Base-by-base conservation (phyloP, 2,113 vertebrate species). In the Bothrops jararaca region DNA sequence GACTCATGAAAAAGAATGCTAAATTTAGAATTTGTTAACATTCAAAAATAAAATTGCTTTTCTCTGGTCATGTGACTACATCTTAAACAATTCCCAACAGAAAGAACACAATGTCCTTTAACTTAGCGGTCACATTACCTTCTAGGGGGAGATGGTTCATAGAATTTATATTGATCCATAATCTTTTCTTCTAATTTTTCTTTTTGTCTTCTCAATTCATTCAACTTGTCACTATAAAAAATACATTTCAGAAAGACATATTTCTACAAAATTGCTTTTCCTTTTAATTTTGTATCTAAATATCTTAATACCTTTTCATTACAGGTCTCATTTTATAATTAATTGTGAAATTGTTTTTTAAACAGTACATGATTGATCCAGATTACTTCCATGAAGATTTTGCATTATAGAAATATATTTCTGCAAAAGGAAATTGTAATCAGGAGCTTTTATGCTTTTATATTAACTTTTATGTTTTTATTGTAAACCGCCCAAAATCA, bases 121-220 rank as follows among this genome's bases (percentile, higher is more conserved):
- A 8, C 88, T 85, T 22, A 86, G 23, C 34, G 26, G 1, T 34
- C 53, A 86, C 64, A 91, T 94, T 98, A 99, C 99, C 99, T 99
- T 97, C 99, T 98, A 85, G 99, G 99, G 52, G 99, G 99, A 86
- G 99, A 99, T 48, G 99, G 99, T 86, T 99, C 99, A 74, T 99
- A 99, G 96, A 99, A 99, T 94, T 99, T 99, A 95, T 99, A 99
- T 91, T 99, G 99, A 97, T 99, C 99, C 99, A 99, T 99, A 95
- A 99, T 99, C 97, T 99, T 99, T 97, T 99, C 99, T 97, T 99
- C 99, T 94, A 99, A 96, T 96, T 99, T 99, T 96, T 99, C 99
- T 94, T 99, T 99, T 96, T 99, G 99, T 92, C 99, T 97, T 96
- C 99, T 98, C 94, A 99, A 97, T 95, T 99, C 99, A 95, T 99